Evolutionary conservation across 2,888 invertebrate species (phyloP), one percentile per base, ranked within the genome.

Genomic region (Neoascia interrupta): DNA sequence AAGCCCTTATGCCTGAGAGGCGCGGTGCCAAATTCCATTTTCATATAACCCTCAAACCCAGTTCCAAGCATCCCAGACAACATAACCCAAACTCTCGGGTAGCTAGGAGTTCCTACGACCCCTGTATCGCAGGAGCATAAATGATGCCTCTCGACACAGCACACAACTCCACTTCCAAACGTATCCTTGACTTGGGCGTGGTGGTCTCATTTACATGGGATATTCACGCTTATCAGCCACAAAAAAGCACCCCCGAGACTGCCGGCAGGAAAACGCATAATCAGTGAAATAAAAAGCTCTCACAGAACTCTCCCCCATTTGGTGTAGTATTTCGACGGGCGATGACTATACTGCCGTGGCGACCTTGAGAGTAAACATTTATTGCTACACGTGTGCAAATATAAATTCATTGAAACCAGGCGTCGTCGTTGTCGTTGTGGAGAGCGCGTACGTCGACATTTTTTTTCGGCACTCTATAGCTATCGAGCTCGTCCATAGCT

Each of bases 281-380:
- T 53, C 53, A 51, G 28, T 5, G 2, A 5, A 16, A 15, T 21
- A 11, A 43, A 53, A 53, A 64, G 51, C 63, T 64, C 43, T 39
- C 11, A 19, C n/a, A n/a, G n/a, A n/a, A n/a, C 45, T 19, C 54
- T 21, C 47, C 36, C 26, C 19, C 39, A 21, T 11, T 13, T 10
- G 8, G 8, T 36, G 16, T 23, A 15, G n/a, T 39, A 37, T 23
- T 43, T 45, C 64, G 34, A 60, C 60, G 53, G 31, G 31, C 31
- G n/a, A 64, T 31, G 45, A 64, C 58, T 47, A 4, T 4, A 64
- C 39, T 31, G 66, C 21, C 56, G 54, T 47, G 54, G 81, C 85
- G 86, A 86, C 86, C 86, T 86, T 86, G 87, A 85, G 83, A 84
- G 84, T 84, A 84, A 82, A 82, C 85, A 84, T 85, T 86, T 87